Evolutionary conservation across 2,888 invertebrate genomes (phyloP), one percentile per base, ranked within the genome.

Genomic region (Tanytarsus gracilentus): DNA sequence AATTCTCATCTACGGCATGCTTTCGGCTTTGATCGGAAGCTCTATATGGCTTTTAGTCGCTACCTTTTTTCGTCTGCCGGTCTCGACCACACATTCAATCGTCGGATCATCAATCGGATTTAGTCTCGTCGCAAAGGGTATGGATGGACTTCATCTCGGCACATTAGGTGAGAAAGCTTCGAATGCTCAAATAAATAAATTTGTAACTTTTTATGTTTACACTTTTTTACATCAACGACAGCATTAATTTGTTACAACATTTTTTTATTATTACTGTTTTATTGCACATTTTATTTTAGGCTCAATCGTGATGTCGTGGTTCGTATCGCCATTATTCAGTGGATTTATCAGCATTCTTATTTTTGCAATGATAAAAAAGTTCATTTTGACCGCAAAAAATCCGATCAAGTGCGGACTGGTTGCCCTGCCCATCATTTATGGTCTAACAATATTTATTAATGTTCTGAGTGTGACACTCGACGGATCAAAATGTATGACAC

Each of bases 21-120:
- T 95, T 56, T 84, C 93, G 48, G 88, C 93, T 51, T 76, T 96
- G 62, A 78, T 83, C 68, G 88, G 93, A 14, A 88, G 92, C 62
- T 92, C 91, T 39, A 77, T 85, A 48, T 96, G 95, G 95, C 77
- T 95, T 67, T 78, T 96, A 63, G 74, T 86, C 23, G 95, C 96
- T 6, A 96, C 96, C 4, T 87, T 90, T 66, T 78, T 94, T 64
- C 84, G 89, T 67, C 79, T 96, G 69, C 96, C 96, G 1, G 93
- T 96, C 60, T 94, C 94, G 4, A 94, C 93, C 29, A 95, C 95
- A 1, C 95, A 95, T 76, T 91, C 91, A 65, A 94, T 96, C 67
- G 93, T 96, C 36, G 95, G 96, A n/a, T 92, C 95, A 36, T 92
- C 93, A 1, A 84, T 96, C 39, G 96, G 95, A 5, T 96, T 93